Evolutionary conservation across 2,797 vertebrate species (phyloP), one percentile per base, ranked within the genome.

Genomic region (Danio albolineatus): DNA sequence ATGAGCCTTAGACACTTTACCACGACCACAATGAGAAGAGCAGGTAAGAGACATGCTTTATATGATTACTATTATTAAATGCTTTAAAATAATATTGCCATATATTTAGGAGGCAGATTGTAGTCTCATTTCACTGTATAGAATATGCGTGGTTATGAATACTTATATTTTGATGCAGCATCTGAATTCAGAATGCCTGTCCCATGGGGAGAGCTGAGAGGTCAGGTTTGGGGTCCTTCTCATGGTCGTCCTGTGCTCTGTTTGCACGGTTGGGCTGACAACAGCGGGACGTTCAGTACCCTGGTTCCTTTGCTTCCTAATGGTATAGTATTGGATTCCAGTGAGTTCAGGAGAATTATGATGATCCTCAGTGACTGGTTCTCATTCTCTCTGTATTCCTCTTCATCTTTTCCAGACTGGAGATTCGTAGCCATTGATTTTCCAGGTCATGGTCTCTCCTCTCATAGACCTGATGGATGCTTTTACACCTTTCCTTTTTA

Each of bases 371-470:
- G 4, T 41, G 14, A n/a, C 6, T 57, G 7, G 16, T n/a, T 41
- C 12, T 48, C 28, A 6, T 38, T 67, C 10, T 57, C 38, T 60
- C 28, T 28, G 13, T 62, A 8, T 59, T 43, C 21, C 53, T 66
- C 43, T 38, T 13, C 21, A 28, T 77, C 19, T 62, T 70, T 66
- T 14, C 64, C 10, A 99, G 97, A 92, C 61, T 94, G 84, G 78
- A 90, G 85, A 41, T 98, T 94, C 0, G 91, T 98, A 54, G 96
- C 95, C 0, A 61, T 97, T 89, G 97, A 98, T 86, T 91, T 98
- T 41, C 85, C 93, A 10, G 97, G 97, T 46, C 97, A 98, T 0
- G 96, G 97, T 0, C 83, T 88, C n/a, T 98, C 97, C 0, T 97
- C 96, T 7, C 96, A 96, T 83, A 91, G 95, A 14, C 90, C 93